A percentile compares a stretch with the other conserved stretches of the same genome.
phyloP scores from a whole-genome alignment of 2,888 invertebrate genomes.

The Scelioninae gen. 2 region DNA sequence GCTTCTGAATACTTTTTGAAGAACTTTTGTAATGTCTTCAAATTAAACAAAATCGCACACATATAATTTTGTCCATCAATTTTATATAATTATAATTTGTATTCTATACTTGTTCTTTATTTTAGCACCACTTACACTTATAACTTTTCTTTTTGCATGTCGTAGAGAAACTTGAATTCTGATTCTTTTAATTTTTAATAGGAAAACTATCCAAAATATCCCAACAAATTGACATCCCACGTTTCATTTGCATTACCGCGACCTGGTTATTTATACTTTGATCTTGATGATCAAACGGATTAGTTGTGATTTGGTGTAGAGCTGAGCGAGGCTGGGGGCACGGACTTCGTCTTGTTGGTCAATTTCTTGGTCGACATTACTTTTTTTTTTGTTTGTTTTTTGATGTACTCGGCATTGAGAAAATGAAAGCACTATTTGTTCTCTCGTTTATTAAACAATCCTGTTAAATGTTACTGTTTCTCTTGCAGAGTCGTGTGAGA shows the following conservation, averaged over 20 bases:
- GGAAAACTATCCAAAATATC: constrained; percentile 19
- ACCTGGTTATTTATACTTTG: constrained; percentile 54
- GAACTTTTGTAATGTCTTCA: neutral
- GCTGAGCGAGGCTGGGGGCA: constrained; percentile 62
- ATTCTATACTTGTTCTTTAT: neutral
- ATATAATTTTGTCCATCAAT: neutral
- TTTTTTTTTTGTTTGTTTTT: constrained; percentile 41
- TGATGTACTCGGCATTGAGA: constrained; percentile 18
- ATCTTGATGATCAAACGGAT: constrained; percentile 44
- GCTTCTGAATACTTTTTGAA: too few relatives aligned
- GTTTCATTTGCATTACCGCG: constrained; percentile 53
- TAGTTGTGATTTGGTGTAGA: constrained; percentile 61
- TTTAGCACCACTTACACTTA: neutral
- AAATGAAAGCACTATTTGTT: constrained; percentile 2
- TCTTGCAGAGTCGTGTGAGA: too few relatives aligned
- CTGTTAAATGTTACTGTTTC: too few relatives aligned
- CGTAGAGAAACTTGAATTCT: constrained; percentile 12
- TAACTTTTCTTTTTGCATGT: constrained; percentile 1
- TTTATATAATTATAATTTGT: neutral
- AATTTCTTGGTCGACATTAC: constrained; percentile 32
- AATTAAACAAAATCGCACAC: neutral
- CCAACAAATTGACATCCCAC: constrained; percentile 35
- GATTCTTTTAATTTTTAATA: constrained; percentile 11
- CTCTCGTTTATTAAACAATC: neutral
- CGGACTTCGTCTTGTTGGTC: constrained; percentile 59